These are phyloP conservation scores for Deroplatys truncata DNA, from an alignment of 2,888 invertebrate genomes.

Conservation along the genomic window DNA sequence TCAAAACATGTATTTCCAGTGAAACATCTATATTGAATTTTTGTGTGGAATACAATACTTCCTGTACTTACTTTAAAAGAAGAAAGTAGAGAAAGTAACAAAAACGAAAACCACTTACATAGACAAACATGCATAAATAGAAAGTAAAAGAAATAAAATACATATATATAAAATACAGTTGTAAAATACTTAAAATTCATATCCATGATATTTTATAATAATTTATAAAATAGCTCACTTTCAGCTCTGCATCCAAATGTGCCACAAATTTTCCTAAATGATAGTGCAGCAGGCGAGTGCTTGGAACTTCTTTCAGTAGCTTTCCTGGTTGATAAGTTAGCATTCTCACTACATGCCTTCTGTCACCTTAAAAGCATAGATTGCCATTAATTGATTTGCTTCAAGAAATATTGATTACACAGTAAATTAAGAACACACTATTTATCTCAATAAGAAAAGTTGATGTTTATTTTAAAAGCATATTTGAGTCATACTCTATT, in stretches of 20 bases:
- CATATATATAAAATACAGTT: not conserved
- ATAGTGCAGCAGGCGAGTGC: conserved; percentile 58
- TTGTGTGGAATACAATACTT: no score
- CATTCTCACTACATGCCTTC: conserved; percentile 65
- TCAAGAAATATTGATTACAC: not conserved
- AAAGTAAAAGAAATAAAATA: not conserved
- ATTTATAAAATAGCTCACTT: conserved; percentile 47
- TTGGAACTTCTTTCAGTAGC: conserved; percentile 59
- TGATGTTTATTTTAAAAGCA: no score
- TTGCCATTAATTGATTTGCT: not conserved
- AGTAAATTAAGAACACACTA: no score
- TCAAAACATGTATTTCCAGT: no score
- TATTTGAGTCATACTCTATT: no score
- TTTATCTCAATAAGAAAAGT: no score
- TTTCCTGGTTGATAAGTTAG: conserved; percentile 73
- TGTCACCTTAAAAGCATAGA: not conserved
- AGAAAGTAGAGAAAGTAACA: no score
- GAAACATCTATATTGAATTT: no score
- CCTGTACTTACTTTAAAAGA: no score
- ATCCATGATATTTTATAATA: not conserved
- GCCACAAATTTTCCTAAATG: conserved; percentile 72
- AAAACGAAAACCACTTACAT: not conserved
- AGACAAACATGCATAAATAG: not conserved
- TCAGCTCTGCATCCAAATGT: conserved; percentile 61
- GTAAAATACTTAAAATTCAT: not conserved